Conservation (phyloP, 2,888 invertebrate genomes). For the Clanis bilineata region DNA sequence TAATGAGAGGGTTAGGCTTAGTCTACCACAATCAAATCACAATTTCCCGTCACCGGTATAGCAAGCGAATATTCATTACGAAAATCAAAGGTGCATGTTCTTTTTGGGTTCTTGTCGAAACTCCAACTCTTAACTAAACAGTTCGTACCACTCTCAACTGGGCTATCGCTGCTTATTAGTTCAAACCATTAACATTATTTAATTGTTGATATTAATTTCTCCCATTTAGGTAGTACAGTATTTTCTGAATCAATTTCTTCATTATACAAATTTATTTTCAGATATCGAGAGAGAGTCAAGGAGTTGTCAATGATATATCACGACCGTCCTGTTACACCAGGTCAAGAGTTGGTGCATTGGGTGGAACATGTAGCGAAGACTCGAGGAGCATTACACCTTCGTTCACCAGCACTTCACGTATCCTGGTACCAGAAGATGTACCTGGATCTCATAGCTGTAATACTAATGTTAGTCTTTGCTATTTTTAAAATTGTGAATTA, state of each 20-base stretch:
- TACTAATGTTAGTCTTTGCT: background rate
- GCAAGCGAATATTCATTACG: too few relatives aligned
- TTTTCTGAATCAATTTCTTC: background rate
- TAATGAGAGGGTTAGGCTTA: too few relatives aligned
- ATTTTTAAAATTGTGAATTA: background rate
- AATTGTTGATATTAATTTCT: too few relatives aligned
- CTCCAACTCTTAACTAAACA: too few relatives aligned
- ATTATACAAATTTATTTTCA: conserved; percentile 28
- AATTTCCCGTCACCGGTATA: too few relatives aligned
- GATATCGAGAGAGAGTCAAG: conserved; percentile 45
- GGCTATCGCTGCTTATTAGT: too few relatives aligned
- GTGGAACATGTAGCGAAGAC: conserved; percentile 54
- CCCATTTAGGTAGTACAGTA: too few relatives aligned
- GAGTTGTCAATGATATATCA: conserved; percentile 52
- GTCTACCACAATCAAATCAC: too few relatives aligned
- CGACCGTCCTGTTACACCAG: conserved; percentile 45
- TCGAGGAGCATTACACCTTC: conserved; percentile 48
- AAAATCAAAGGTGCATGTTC: too few relatives aligned
- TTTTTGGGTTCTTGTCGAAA: too few relatives aligned
- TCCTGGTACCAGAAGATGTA: conserved; percentile 54
- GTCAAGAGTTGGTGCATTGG: conserved; percentile 51
- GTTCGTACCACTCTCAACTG: too few relatives aligned
- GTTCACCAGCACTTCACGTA: conserved; percentile 46
- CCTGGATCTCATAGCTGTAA: conserved; percentile 43
- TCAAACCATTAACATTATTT: too few relatives aligned